These are phyloP conservation scores for Halictus quadricinctus DNA, from an alignment of 2,888 invertebrate genomes.

Conservation along the genomic window DNA sequence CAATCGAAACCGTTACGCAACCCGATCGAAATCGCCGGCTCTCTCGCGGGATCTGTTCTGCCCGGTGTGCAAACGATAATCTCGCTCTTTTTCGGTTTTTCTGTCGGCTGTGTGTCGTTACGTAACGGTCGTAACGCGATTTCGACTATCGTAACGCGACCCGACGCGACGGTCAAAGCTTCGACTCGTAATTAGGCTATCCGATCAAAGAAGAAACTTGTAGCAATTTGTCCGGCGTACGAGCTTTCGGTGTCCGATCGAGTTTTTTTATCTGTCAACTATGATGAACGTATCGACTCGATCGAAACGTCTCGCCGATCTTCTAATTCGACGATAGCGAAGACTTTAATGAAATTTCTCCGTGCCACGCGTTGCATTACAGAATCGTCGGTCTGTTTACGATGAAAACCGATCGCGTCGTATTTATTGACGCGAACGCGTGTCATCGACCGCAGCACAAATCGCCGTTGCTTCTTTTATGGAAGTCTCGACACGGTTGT, in stretches of 20 bases:
- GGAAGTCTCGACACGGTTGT: slow-evolving; percentile 38
- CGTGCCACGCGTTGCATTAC: not conserved
- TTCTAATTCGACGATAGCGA: not conserved
- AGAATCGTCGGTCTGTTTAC: not conserved
- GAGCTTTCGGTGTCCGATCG: not conserved
- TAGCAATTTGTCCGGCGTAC: not conserved
- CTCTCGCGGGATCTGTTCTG: slow-evolving; percentile 66
- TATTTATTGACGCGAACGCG: slow-evolving; percentile 18
- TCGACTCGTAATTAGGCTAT: not conserved
- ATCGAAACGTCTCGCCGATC: not conserved
- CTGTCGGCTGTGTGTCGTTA: not conserved
- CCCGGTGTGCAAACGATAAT: slow-evolving; percentile 48
- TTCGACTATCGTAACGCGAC: not conserved
- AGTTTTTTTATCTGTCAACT: not conserved
- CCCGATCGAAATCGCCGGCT: slow-evolving; percentile 67
- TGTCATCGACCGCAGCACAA: slow-evolving; percentile 20
- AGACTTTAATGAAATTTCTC: not conserved
- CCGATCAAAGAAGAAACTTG: not conserved
- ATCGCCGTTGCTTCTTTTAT: slow-evolving; percentile 4
- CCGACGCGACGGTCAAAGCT: not conserved
- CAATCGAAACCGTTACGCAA: slow-evolving; percentile 71
- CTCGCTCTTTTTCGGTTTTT: slow-evolving; percentile 24
- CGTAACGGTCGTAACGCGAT: not conserved
- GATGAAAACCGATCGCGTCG: slow-evolving; percentile 18
- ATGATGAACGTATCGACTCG: not conserved